phyloP scores from a whole-genome alignment of 2,888 invertebrate genomes.

The Alsophila aescularia region DNA sequence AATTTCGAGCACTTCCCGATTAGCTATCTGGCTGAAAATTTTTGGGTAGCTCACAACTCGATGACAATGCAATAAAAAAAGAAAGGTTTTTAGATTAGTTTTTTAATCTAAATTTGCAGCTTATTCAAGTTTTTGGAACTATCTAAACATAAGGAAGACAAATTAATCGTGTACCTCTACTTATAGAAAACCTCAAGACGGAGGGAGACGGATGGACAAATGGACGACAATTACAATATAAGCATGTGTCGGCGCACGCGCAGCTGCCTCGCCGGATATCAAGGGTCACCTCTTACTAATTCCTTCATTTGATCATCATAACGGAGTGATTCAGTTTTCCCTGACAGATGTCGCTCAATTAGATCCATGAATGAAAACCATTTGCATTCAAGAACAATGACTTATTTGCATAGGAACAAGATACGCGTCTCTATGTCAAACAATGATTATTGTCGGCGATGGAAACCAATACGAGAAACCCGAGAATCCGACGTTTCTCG shows the following conservation, averaged over 20 bases:
- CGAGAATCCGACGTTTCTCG: slow-evolving; percentile 73
- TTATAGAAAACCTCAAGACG: slow-evolving; percentile 42
- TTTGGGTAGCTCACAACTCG: too few species aligned
- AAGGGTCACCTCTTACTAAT: slow-evolving; percentile 78
- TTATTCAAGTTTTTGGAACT: neutral
- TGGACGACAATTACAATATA: slow-evolving; percentile 61
- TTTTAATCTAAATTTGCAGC: too few species aligned
- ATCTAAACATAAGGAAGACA: neutral
- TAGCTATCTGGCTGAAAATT: too few species aligned
- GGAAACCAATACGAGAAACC: slow-evolving; percentile 80
- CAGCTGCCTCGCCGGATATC: slow-evolving; percentile 78
- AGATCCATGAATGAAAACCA: slow-evolving; percentile 76
- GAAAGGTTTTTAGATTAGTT: too few species aligned
- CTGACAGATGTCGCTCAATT: slow-evolving; percentile 82
- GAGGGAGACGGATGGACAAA: slow-evolving; percentile 49
- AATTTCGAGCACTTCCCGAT: too few species aligned
- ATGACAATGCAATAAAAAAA: too few species aligned
- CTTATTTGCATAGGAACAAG: slow-evolving; percentile 72
- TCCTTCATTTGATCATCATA: slow-evolving; percentile 73
- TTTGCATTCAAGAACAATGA: slow-evolving; percentile 77
- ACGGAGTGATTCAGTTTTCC: slow-evolving; percentile 80
- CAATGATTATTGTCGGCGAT: slow-evolving; percentile 75
- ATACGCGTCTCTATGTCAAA: slow-evolving; percentile 60
- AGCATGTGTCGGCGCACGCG: slow-evolving; percentile 51
- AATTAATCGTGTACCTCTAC: slow-evolving; percentile 7